Evolutionary conservation across 2,113 vertebrate genomes (phyloP), one percentile per base, ranked within the genome.

Genomic region (Salvelinus fontinalis): DNA sequence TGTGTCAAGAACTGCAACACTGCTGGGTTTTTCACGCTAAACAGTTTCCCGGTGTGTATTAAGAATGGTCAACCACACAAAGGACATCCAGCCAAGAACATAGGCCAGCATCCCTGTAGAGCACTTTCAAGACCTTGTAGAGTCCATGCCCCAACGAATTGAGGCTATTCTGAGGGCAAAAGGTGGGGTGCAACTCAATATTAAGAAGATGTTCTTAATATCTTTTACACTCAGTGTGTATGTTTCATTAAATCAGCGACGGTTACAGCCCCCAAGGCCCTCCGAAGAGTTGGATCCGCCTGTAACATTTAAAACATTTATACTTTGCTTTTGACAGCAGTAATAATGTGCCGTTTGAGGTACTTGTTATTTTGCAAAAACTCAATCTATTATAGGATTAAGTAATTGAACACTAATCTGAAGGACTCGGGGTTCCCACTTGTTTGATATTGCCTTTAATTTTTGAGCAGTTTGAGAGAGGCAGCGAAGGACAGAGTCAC

Each of bases 351-450:
- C 80, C 80, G 76, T 84, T 90, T 77, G 81, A 85, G 84, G 75
- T 81, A 81, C 78, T 84, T 85, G 85, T 77, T 77, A 73, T 91
- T 90, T 90, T 90, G 82, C 81, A 81, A 70, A 84, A 88, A 88
- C 80, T 91, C 85, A 89, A 89, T 89, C 83, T 92, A 89, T 92
- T 89, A 91, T 86, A 83, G 88, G 90, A 93, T 91, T 91, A 91
- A 89, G 90, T 91, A 87, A 92, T 93, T 90, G 84, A 91, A 92
- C 86, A 91, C 83, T 93, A 91, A 91, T 90, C 84, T 91, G 88
- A 89, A 84, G 77, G 84, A 89, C 86, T 88, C 74, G 75, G 84
- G 85, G 80, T 90, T 91, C 91, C 83, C 86, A 73, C 51, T 87
- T 89, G 86, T 88, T 91, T 87, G 87, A 86, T 92, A 92, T 90